Evolutionary conservation across 23 tunicate genomes (phyloP).

Genomic region (Clavelina lepadiformis): DNA sequence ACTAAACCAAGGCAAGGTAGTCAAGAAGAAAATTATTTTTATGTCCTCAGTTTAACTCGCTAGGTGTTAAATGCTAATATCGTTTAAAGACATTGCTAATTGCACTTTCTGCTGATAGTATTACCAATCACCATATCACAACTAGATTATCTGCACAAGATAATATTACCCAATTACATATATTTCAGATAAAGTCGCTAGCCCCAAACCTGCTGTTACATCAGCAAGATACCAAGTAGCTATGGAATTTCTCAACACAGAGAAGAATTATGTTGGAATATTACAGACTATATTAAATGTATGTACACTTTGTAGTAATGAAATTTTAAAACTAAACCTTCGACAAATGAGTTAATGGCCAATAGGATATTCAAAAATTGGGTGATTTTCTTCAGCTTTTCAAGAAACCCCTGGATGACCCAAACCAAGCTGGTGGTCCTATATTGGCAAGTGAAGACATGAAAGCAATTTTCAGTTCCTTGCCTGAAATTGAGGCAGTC

Average conservation of each 20-base stretch:
- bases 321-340: not conserved
- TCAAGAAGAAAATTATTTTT: no score
- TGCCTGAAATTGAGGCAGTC: slow-evolving; percentile 74
- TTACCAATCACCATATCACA: no score
- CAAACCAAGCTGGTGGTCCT: slow-evolving; percentile 82
- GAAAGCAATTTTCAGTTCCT: slow-evolving; percentile 80
- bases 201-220: slow-evolving; percentile 9
- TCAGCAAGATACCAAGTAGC: slow-evolving; percentile 84
- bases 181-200: slow-evolving; percentile 25
- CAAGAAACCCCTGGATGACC: slow-evolving; percentile 83
- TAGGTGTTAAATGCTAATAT: no score
- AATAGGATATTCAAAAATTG: not conserved
- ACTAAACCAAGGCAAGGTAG: no score
- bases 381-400: slow-evolving; percentile 72
- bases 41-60: no score
- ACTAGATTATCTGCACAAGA: no score
- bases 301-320: slow-evolving; percentile 5
- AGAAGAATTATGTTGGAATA: slow-evolving; percentile 87
- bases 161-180: no score
- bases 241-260: slow-evolving; percentile 91
- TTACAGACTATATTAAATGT: slow-evolving; percentile 67
- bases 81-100: no score
- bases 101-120: no score
- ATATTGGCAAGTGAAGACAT: slow-evolving; percentile 82
- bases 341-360: not conserved